phyloP scores from a whole-genome alignment of 2,113 vertebrate species.

The Passerina amoena region DNA sequence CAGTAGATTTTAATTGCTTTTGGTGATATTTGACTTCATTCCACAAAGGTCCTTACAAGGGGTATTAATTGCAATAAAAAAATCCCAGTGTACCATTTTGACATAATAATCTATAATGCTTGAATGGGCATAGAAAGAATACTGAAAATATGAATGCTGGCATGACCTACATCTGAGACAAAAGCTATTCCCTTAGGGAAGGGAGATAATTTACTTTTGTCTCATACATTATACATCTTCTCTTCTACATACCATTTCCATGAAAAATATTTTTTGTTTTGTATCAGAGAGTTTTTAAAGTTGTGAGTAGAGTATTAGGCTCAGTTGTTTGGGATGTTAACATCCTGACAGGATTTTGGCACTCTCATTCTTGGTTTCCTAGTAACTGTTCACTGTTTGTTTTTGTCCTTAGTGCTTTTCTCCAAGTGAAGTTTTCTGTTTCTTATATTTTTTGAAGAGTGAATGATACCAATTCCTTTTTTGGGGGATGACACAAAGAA shows the following conservation, averaged over 20 bases:
- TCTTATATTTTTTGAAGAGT: neutral
- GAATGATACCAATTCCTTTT: neutral
- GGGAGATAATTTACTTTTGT: slow-evolving; percentile 58
- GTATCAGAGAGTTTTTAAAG: neutral
- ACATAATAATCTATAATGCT: slow-evolving; percentile 62
- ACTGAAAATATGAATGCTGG: slow-evolving; percentile 35
- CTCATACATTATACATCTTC: slow-evolving; percentile 44
- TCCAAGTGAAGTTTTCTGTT: neutral
- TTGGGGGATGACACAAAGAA: neutral
- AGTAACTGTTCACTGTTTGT: neutral
- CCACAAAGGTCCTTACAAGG: slow-evolving; percentile 33
- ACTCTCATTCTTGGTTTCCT: neutral
- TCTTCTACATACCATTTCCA: slow-evolving; percentile 16
- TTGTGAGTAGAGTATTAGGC: slow-evolving; percentile 10
- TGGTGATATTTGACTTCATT: slow-evolving; percentile 44
- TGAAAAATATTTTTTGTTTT: slow-evolving; percentile 38
- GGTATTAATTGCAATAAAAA: slow-evolving; percentile 65
- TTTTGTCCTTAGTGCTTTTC: neutral
- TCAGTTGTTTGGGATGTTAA: neutral
- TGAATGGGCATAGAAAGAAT: slow-evolving; percentile 44
- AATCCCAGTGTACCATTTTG: slow-evolving; percentile 30
- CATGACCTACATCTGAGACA: slow-evolving; percentile 63
- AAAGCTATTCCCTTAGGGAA: slow-evolving; percentile 52
- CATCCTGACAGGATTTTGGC: neutral
- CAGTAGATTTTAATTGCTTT: slow-evolving; percentile 53